A percentile compares a stretch with the other conserved stretches of the same genome.
phyloP scores from a whole-genome alignment of 2,113 vertebrate species.

The Benthochromis sp. region DNA sequence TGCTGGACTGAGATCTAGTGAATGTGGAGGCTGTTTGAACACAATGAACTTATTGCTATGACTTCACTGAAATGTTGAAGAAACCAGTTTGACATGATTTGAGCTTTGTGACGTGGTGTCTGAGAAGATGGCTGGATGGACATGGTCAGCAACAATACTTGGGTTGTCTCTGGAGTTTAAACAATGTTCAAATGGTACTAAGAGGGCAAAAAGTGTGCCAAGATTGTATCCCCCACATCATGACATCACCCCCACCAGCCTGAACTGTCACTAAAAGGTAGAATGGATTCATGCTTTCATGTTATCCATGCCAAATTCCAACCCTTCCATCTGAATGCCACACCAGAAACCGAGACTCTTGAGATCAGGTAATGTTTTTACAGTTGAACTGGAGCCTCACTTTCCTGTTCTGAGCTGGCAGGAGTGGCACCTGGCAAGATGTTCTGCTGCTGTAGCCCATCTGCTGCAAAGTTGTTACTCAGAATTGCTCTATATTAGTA shows the following conservation, averaged over 20 bases:
- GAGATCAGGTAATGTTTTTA: neutral
- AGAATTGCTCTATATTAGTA: neutral
- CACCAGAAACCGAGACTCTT: neutral
- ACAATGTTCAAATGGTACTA: neutral
- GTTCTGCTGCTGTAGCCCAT: neutral
- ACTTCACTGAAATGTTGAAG: neutral
- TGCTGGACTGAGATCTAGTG: neutral
- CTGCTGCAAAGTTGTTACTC: neutral
- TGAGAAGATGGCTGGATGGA: neutral
- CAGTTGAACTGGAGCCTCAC: fast-evolving
- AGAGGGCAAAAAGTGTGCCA: neutral
- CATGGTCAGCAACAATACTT: neutral
- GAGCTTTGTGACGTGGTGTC: neutral
- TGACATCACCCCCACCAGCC: neutral
- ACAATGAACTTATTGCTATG: neutral
- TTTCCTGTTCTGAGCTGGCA: neutral
- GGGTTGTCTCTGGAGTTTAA: neutral
- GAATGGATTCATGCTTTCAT: neutral
- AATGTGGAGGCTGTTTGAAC: neutral
- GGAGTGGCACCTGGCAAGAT: fast-evolving
- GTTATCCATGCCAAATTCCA: neutral
- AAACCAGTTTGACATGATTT: neutral
- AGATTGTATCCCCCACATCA: neutral
- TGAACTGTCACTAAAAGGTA: neutral
- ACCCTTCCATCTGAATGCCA: neutral